A percentile compares a stretch with the other conserved stretches of the same genome.
Evolutionary conservation across 2,888 invertebrate species (phyloP).

Genomic region (Athalia rosae): DNA sequence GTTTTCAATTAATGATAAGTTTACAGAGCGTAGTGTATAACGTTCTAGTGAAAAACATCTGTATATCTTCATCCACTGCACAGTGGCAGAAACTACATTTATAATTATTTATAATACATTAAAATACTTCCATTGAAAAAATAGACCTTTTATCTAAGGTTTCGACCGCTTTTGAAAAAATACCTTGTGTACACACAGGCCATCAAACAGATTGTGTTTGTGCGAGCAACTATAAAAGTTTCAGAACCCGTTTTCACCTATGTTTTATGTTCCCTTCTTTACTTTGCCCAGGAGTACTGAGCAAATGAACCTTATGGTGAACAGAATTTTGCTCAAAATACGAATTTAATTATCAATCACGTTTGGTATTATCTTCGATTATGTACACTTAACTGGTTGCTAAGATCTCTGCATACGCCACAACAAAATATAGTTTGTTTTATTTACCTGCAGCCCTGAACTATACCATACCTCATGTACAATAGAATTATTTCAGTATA

Average conservation of each 20-base stretch:
- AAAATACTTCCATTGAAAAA: slow-evolving; percentile 45
- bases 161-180: slow-evolving; percentile 51
- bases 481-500: slow-evolving; percentile 13
- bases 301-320: neutral
- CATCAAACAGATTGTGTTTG: slow-evolving; percentile 58
- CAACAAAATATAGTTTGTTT: slow-evolving; percentile 13
- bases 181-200: slow-evolving; percentile 49
- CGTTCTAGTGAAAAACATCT: slow-evolving; percentile 24
- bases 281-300: neutral
- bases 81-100: slow-evolving; percentile 27
- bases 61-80: slow-evolving; percentile 33
- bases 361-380: neutral
- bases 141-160: slow-evolving; percentile 51
- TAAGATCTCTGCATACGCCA: neutral
- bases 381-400: neutral
- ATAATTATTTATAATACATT: slow-evolving; percentile 47
- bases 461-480: slow-evolving; percentile 36
- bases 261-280: slow-evolving; percentile 22
- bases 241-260: slow-evolving; percentile 22
- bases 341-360: neutral
- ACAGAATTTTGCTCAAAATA: slow-evolving; percentile 28
- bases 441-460: neutral
- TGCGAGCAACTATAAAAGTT: slow-evolving; percentile 52
- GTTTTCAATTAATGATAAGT: slow-evolving; percentile 43
- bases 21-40: slow-evolving; percentile 1